Evolutionary conservation across 2,888 invertebrate genomes (phyloP).

Genomic region (Ametastegia equiseti): DNA sequence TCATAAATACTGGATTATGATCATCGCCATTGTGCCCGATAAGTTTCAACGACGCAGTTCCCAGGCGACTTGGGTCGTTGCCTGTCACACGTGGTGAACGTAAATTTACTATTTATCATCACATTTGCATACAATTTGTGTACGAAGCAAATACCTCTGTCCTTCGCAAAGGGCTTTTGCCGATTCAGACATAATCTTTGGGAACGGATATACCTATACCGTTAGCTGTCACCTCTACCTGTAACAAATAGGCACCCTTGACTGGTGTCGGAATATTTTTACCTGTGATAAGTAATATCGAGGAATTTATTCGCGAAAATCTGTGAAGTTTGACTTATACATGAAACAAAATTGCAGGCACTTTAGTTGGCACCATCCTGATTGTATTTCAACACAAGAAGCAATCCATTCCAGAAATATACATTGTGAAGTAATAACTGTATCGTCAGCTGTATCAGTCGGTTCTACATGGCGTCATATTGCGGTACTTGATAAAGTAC

Average conservation of each 20-base stretch:
- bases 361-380: background rate
- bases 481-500: constrained; percentile 58
- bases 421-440: background rate
- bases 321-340: too few species aligned
- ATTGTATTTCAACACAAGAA: background rate
- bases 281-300: too few species aligned
- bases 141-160: background rate
- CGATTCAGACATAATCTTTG: background rate
- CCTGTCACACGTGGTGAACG: background rate
- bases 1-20: constrained; percentile 35
- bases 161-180: background rate
- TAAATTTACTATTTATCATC: constrained; percentile 28
- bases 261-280: background rate
- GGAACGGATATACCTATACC: background rate
- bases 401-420: background rate
- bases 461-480: constrained; percentile 64
- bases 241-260: background rate
- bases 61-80: constrained; percentile 18
- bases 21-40: constrained; percentile 23
- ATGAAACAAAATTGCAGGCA: background rate
- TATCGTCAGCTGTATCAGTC: background rate
- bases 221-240: background rate
- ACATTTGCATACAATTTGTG: constrained; percentile 31
- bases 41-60: constrained; percentile 14
- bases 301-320: too few species aligned